A percentile compares a stretch with the other conserved stretches of the same genome.
Conservation (phyloP, 2,888 invertebrate genomes). For the Mesorhabditis spiculigera region DNA sequence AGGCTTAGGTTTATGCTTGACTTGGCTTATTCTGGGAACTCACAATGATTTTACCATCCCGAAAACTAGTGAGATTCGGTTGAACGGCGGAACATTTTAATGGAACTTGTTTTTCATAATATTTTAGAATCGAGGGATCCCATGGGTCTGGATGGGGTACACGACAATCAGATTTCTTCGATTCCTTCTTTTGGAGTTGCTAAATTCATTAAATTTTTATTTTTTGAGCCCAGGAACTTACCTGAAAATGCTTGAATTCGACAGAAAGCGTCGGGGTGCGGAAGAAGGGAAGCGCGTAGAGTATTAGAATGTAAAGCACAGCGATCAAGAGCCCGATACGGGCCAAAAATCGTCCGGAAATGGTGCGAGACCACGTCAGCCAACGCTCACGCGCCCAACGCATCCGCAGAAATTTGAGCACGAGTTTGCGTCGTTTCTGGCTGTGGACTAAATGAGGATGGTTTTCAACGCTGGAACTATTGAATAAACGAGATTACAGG, state of each 20-base stretch:
- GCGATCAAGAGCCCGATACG: neutral
- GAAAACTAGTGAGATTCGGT: slow-evolving; percentile 22
- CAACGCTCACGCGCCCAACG: too few relatives aligned
- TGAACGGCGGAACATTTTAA: slow-evolving; percentile 27
- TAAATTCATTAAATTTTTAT: neutral
- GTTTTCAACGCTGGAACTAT: too few relatives aligned
- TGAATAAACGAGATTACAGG: too few relatives aligned
- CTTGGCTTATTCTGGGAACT: slow-evolving; percentile 1
- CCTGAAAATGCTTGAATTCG: neutral
- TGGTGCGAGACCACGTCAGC: too few relatives aligned
- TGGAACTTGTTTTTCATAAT: slow-evolving; percentile 28
- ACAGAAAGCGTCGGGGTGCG: neutral
- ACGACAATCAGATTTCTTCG: slow-evolving; percentile 22
- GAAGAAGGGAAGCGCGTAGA: neutral
- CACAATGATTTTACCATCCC: slow-evolving; percentile 21
- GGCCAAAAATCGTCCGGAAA: neutral
- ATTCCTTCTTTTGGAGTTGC: neutral
- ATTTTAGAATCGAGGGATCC: slow-evolving; percentile 37
- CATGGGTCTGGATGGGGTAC: slow-evolving; percentile 41
- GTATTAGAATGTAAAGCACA: neutral
- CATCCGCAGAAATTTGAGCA: too few relatives aligned
- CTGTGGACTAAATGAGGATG: too few relatives aligned
- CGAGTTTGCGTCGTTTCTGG: too few relatives aligned
- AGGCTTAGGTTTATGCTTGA: neutral
- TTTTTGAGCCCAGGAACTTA: neutral